These are phyloP conservation scores for Coptodon rendalli DNA, from an alignment of 2,113 vertebrate genomes.

Conservation along the genomic window DNA sequence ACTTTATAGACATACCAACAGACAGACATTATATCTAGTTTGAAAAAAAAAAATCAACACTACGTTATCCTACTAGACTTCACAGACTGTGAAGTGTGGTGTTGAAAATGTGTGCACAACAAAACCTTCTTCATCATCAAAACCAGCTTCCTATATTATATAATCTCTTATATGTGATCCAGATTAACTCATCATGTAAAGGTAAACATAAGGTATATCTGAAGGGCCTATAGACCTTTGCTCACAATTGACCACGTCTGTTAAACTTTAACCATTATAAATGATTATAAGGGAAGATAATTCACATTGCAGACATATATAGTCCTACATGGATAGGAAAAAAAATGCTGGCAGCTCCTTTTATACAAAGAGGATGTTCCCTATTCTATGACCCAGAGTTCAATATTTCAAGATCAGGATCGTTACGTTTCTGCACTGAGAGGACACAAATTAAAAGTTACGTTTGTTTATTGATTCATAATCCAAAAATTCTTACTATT, in stretches of 20 bases:
- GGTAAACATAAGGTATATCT: slow-evolving; percentile 18
- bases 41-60: too few species aligned
- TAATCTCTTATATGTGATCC: neutral
- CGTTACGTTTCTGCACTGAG: neutral
- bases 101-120: neutral
- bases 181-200: slow-evolving; percentile 22
- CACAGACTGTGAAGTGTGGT: neutral
- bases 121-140: neutral
- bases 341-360: neutral
- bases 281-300: slow-evolving; percentile 47
- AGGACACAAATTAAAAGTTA: neutral
- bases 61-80: neutral
- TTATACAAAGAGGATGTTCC: neutral
- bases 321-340: neutral
- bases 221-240: slow-evolving; percentile 55
- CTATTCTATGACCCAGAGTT: neutral
- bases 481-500: neutral
- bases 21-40: neutral
- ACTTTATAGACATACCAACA: neutral
- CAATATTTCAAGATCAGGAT: neutral
- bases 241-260: slow-evolving; percentile 35
- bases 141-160: neutral
- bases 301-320: slow-evolving; percentile 12
- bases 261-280: slow-evolving; percentile 66
- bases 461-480: accelerated